phyloP scores from a whole-genome alignment of 2,113 vertebrate genomes.

The Micronycteris hirsuta region DNA sequence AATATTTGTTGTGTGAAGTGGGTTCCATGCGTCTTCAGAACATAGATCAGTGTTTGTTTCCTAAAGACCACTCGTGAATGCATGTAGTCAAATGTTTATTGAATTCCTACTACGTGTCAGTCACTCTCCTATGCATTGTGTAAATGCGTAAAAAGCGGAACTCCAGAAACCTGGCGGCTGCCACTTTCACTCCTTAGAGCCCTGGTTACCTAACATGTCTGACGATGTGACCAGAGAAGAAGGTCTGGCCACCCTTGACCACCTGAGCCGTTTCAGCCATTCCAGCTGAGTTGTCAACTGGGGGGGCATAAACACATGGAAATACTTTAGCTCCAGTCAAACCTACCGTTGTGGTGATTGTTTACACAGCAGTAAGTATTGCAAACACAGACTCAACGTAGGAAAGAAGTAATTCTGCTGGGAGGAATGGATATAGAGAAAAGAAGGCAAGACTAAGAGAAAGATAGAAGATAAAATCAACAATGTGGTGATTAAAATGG shows the following conservation, averaged over 20 bases:
- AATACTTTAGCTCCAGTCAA: background rate
- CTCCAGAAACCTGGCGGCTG: background rate
- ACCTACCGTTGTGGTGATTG: background rate
- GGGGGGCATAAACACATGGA: no score
- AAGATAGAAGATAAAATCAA: background rate
- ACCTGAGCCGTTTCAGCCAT: no score
- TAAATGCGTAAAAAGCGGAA: no score
- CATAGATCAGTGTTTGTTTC: background rate
- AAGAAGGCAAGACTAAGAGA: background rate
- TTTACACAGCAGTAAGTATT: background rate
- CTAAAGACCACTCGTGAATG: background rate
- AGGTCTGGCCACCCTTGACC: background rate
- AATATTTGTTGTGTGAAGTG: background rate
- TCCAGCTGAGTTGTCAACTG: fast-evolving
- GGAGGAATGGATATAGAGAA: background rate
- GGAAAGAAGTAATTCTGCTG: background rate
- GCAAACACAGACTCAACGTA: background rate
- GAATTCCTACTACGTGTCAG: background rate
- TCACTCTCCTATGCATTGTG: no score
- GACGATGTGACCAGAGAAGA: background rate
- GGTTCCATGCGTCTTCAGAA: background rate
- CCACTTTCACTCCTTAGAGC: background rate
- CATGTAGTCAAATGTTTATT: background rate
- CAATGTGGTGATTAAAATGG: background rate
- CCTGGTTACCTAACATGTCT: background rate